phyloP scores from a whole-genome alignment of 2,113 vertebrate genomes.

The Chlamydotis undulata region DNA sequence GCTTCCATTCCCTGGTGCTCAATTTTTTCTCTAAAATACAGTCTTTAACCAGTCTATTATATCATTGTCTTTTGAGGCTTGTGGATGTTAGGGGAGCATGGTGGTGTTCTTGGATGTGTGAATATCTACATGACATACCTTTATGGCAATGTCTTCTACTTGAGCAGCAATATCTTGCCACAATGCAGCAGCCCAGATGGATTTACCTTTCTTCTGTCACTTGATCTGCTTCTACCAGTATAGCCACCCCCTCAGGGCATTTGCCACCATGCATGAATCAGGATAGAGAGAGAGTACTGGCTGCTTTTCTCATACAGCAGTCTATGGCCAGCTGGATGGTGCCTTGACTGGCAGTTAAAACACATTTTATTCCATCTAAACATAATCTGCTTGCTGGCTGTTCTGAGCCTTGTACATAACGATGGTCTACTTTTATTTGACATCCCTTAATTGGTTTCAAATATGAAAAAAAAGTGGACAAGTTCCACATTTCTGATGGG shows the following conservation, averaged over 20 bases:
- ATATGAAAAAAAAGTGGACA: neutral
- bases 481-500: neutral
- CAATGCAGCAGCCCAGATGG: neutral
- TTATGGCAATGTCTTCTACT: neutral
- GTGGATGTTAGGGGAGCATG: neutral
- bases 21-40: neutral
- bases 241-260: neutral
- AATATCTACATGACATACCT: neutral
- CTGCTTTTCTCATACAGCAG: neutral
- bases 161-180: neutral
- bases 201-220: neutral
- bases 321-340: neutral
- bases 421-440: neutral
- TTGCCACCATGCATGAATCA: neutral
- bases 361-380: neutral
- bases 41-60: neutral
- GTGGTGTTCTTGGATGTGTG: neutral
- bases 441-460: neutral
- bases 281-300: neutral
- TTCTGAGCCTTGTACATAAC: neutral
- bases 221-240: neutral
- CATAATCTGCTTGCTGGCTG: neutral
- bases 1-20: neutral
- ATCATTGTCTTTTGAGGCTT: neutral
- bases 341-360: neutral